Evolutionary conservation across 2,888 invertebrate genomes (phyloP).

Genomic region (Digitonthophagus gazella): DNA sequence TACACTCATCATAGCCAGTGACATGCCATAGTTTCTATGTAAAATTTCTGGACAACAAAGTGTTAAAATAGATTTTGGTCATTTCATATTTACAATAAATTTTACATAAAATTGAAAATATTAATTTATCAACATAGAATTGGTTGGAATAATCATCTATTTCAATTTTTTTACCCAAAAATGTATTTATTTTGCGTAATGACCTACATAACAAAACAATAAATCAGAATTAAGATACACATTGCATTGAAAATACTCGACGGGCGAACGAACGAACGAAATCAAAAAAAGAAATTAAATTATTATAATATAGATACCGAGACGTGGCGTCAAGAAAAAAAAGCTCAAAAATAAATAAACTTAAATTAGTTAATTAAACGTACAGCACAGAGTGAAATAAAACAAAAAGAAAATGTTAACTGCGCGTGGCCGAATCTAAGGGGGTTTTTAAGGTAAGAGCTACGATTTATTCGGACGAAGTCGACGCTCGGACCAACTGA

Average conservation of each 20-base stretch:
- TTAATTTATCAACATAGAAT: too few species aligned
- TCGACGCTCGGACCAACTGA: conserved; percentile 18
- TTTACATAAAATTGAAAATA: too few species aligned
- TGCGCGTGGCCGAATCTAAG: neutral
- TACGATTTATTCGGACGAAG: neutral
- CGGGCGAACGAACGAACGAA: neutral
- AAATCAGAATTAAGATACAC: conserved; percentile 7
- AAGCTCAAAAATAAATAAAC: neutral
- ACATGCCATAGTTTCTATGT: too few species aligned
- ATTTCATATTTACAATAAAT: too few species aligned
- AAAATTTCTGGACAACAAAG: too few species aligned
- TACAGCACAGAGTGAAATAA: conserved; percentile 13
- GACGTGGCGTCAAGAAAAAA: neutral
- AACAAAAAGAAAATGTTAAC: conserved; percentile 8
- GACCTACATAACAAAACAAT: conserved; percentile 18
- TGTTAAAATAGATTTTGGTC: too few species aligned
- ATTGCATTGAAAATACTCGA: neutral
- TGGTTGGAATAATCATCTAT: too few species aligned
- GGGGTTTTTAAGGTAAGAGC: neutral
- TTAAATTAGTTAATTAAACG: neutral
- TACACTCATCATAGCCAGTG: too few species aligned
- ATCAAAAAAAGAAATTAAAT: neutral
- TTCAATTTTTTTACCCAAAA: conserved; percentile 20
- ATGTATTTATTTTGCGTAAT: conserved; percentile 14
- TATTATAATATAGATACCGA: neutral